phyloP scores from a whole-genome alignment of 2,797 vertebrate genomes.

The Rhinella marina region DNA sequence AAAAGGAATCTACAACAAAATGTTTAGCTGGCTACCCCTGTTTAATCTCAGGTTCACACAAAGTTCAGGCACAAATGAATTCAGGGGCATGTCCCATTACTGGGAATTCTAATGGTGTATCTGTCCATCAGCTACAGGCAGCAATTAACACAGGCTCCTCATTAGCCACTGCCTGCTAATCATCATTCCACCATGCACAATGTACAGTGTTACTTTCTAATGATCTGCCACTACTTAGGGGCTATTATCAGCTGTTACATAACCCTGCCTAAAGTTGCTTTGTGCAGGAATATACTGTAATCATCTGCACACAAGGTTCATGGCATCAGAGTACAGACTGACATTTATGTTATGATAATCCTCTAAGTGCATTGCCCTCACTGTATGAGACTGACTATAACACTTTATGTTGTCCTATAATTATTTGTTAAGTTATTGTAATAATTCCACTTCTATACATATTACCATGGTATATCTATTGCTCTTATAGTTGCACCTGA shows the following conservation, averaged over 20 bases:
- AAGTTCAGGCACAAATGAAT: conserved; percentile 86
- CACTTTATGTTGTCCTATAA: neutral
- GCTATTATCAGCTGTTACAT: neutral
- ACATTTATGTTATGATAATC: neutral
- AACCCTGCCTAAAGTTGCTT: neutral
- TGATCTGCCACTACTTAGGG: neutral
- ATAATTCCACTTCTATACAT: no score
- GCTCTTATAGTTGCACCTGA: neutral
- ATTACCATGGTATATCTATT: neutral
- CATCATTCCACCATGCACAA: conserved; percentile 29
- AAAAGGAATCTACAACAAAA: conserved; percentile 85
- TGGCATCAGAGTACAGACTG: neutral
- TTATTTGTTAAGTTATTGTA: no score
- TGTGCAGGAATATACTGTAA: neutral
- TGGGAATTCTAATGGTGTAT: conserved; percentile 81
- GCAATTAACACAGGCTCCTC: conserved; percentile 74
- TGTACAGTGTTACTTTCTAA: conserved; percentile 20
- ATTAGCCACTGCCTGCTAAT: conserved; percentile 53
- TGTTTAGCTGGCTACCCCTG: conserved; percentile 81
- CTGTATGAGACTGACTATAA: neutral
- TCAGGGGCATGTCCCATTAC: conserved; percentile 80
- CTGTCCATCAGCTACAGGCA: conserved; percentile 76
- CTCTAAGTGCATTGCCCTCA: neutral
- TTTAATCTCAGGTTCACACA: conserved; percentile 86
- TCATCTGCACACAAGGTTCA: neutral